Base-by-base conservation (phyloP, 2,797 vertebrate species). In the Labeo calbasu region DNA sequence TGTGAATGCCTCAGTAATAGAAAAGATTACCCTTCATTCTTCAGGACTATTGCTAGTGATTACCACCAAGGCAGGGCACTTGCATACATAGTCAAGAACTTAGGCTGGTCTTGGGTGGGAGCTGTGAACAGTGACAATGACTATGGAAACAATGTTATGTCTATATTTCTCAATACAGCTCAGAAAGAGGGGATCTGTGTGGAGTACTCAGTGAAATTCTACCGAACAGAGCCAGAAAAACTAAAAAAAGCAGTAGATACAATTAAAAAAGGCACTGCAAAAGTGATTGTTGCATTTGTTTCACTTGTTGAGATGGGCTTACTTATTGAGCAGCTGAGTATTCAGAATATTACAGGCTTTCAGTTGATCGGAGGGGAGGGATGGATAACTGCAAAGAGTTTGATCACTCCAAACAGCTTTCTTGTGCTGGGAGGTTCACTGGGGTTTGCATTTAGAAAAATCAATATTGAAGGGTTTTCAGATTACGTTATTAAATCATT, bases 61-160 rank as follows among this genome's bases (percentile, higher is more conserved):
- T 91, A 91, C 57, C 89, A 94, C 87, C 94, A 95, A 84, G 92
- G 93, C 80, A 89, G 87, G 85, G 93, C 93, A 9, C 89, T 95
- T 0, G 94, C 91, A 6, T 90, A 93, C 68, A 84, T 95, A 71
- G 90, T 95, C 40, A 94, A 94, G 51, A 87, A 93, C 83, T 95
- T 95, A 76, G 94, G 94, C 68, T 95, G 95, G 94, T 92, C 89
- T 25, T 95, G 94, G 94, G 94, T 95, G 0, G 94, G 94, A 5
- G 85, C 94, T n/a, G 87, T 95, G 12, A 94, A 94, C 89, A 94
- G 93, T 8, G 93, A 95, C 84, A 94, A 92, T 36, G 93, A 95
- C 63, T 95, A 95, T 0, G 95, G 93, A 46, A 94, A 94, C 86
- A 92, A 91, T 0, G 94, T 93, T 40, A 94, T 95, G 92, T 90